Percentiles rank a stretch among this genome's conserved stretches.
phyloP scores from a whole-genome alignment of 1,140 invertebrate genomes.

The Drosophila subpulchrella region DNA sequence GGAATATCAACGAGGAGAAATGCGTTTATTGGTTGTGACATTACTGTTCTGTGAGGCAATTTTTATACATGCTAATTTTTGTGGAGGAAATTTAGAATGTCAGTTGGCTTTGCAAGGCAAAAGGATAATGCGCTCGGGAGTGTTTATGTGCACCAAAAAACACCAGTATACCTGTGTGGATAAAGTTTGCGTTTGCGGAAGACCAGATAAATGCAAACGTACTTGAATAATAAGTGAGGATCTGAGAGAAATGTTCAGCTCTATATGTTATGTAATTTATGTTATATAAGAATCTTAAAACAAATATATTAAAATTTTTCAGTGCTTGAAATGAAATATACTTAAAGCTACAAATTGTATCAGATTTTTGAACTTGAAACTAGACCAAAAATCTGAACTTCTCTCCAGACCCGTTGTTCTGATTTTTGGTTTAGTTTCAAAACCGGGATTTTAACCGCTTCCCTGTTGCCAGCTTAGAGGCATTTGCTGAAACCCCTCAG shows the following conservation, averaged over 20 bases:
- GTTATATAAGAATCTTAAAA: too few species aligned
- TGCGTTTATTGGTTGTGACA: not conserved
- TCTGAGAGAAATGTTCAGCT: too few species aligned
- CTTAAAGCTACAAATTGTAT: too few species aligned
- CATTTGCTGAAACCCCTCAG: not conserved
- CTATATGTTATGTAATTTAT: too few species aligned
- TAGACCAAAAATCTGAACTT: too few species aligned
- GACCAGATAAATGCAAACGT: not conserved
- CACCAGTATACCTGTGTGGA: constrained; percentile 14
- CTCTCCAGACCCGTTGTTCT: too few species aligned
- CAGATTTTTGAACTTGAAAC: not conserved
- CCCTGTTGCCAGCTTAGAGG: not conserved
- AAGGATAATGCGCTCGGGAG: not conserved
- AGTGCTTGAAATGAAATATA: too few species aligned
- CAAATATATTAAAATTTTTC: too few species aligned
- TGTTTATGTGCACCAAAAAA: constrained; percentile 4
- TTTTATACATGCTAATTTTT: not conserved
- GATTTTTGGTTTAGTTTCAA: not conserved
- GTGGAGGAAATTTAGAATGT: not conserved
- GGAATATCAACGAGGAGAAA: not conserved
- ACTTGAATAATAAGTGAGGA: too few species aligned
- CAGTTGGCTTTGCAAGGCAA: constrained; percentile 1
- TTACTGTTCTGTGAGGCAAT: not conserved
- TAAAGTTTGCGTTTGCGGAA: constrained; percentile 13
- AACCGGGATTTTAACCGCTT: not conserved